A percentile compares a stretch with the other conserved stretches of the same genome.
Conservation (phyloP, 2,113 vertebrate species). For the Cyphomyrus plagiostoma region DNA sequence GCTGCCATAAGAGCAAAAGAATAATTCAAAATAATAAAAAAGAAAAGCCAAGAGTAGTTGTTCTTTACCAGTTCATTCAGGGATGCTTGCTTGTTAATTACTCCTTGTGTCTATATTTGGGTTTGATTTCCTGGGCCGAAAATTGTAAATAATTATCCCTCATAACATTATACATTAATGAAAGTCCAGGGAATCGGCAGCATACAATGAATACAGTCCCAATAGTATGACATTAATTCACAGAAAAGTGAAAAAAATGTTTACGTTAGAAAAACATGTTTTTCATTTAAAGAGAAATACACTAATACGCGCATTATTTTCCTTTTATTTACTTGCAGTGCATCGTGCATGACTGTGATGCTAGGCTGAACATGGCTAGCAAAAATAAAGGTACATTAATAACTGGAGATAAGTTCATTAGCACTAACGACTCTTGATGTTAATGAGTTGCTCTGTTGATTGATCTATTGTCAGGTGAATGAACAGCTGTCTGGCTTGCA, state of each 20-base stretch:
- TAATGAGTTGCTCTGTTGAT: slow-evolving; percentile 7
- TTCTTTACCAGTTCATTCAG: background rate
- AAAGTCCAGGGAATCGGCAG: background rate
- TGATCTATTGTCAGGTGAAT: slow-evolving; percentile 15
- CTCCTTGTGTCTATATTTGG: background rate
- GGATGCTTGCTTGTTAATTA: background rate
- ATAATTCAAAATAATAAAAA: background rate
- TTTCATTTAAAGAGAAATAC: background rate
- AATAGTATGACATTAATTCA: background rate
- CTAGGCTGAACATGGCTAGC: background rate
- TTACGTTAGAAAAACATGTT: background rate
- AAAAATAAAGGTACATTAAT: slow-evolving; percentile 25
- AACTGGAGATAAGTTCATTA: slow-evolving; percentile 45
- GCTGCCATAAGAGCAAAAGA: slow-evolving; percentile 45
- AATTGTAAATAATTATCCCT: background rate
- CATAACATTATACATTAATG: background rate
- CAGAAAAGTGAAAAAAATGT: background rate
- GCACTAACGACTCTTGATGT: background rate
- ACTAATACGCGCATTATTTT: background rate
- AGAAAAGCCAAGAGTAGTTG: background rate
- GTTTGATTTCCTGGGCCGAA: background rate
- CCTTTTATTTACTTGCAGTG: background rate
- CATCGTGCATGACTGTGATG: background rate
- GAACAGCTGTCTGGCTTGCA: slow-evolving; percentile 8
- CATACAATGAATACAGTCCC: background rate